phyloP scores from a whole-genome alignment of 2,113 vertebrate species.

The Boleophthalmus pectinirostris region DNA sequence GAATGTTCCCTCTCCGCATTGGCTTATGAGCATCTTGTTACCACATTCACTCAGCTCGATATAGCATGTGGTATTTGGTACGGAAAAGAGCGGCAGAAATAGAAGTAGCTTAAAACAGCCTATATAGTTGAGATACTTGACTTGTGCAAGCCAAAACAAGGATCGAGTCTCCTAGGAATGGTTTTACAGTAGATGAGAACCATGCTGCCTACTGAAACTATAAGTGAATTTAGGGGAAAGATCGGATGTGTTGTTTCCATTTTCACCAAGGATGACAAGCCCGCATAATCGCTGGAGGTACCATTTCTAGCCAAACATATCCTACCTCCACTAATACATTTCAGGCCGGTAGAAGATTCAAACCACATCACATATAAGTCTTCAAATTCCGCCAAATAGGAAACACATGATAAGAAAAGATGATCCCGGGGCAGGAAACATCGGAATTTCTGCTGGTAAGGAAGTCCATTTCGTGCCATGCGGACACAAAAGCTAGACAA shows the following conservation, averaged over 20 bases:
- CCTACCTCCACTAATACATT: conserved; percentile 20
- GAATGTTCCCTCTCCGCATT: conserved; percentile 61
- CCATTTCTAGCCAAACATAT: conserved; percentile 23
- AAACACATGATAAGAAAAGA: conserved; percentile 58
- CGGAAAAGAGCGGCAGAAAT: conserved; percentile 64
- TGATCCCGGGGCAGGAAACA: conserved; percentile 15
- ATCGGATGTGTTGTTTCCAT: conserved; percentile 19
- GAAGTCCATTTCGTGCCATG: conserved; percentile 46
- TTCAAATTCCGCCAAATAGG: conserved; percentile 45
- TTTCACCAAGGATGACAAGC: conserved; percentile 1
- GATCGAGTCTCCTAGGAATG: conserved; percentile 27
- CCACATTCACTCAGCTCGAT: conserved; percentile 61
- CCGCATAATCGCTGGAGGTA: conserved; percentile 11
- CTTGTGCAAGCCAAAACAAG: conserved; percentile 41
- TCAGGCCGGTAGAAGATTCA: conserved; percentile 19
- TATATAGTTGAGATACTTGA: conserved; percentile 36
- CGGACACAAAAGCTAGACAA: conserved; percentile 49
- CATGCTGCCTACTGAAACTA: background rate
- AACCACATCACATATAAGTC: conserved; percentile 38
- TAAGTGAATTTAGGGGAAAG: background rate
- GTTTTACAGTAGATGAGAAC: conserved; percentile 7
- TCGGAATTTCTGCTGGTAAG: conserved; percentile 39
- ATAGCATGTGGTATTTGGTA: conserved; percentile 62
- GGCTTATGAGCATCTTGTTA: conserved; percentile 60
- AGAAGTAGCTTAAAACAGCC: conserved; percentile 46